Conservation (phyloP, 1,140 invertebrate genomes). For the Drosophila busckii region DNA sequence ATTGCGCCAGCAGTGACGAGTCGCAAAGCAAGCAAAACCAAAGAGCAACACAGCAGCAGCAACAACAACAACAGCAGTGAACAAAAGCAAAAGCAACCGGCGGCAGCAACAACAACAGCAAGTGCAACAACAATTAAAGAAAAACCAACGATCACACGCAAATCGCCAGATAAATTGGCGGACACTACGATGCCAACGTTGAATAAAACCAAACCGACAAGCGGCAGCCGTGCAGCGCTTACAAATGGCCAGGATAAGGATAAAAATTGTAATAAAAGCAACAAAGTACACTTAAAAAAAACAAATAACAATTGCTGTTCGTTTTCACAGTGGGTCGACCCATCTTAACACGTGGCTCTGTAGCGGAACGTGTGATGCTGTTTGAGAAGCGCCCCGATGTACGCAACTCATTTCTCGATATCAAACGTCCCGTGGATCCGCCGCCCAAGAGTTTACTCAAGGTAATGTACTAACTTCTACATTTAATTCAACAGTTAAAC, state of each 20-base stretch:
- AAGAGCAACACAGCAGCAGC: conserved; percentile 44
- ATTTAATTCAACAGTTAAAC: not conserved
- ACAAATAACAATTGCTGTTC: conserved; percentile 16
- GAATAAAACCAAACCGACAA: conserved; percentile 72
- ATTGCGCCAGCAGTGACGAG: conserved; percentile 39
- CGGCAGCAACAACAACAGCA: conserved; percentile 25
- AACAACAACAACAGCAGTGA: conserved; percentile 27
- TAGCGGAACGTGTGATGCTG: conserved; percentile 93
- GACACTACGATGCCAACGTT: conserved; percentile 73
- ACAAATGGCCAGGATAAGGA: conserved; percentile 77
- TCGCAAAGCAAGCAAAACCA: conserved; percentile 57
- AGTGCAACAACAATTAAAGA: conserved; percentile 38
- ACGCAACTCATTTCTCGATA: conserved; percentile 65
- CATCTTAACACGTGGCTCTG: conserved; percentile 92
- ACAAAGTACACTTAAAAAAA: conserved; percentile 3
- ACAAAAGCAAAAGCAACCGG: conserved; percentile 15
- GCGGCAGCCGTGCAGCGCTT: conserved; percentile 52
- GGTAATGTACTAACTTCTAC: conserved; percentile 38
- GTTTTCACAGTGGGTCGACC: conserved; percentile 85
- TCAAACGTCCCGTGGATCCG: conserved; percentile 63
- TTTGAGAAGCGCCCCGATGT: conserved; percentile 93
- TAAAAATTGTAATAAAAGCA: conserved; percentile 64
- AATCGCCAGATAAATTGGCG: conserved; percentile 50
- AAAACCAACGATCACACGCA: conserved; percentile 30
- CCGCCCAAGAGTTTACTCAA: conserved; percentile 67